Evolutionary conservation across 35 echinoderm and acorn worm genomes (phyloP), one percentile per base, ranked within the genome.

Genomic region (Patiria miniata): DNA sequence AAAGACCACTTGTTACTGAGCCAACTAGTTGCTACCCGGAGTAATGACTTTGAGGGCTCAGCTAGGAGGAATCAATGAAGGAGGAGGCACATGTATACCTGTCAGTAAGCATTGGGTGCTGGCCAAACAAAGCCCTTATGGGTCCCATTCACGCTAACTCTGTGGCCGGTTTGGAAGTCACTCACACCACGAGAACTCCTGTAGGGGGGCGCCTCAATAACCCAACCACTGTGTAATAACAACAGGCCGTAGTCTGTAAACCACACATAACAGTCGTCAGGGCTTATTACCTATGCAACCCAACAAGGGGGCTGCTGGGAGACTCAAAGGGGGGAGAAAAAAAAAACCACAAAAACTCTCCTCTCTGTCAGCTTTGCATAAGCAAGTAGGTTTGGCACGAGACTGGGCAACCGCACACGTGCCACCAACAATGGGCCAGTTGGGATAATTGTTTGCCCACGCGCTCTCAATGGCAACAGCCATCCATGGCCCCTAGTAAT

Each of bases 401-500:
- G 82, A 51, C 82, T 37, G 1, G 54, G 6, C 52, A 21, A 58
- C 53, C 55, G 36, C 29, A 84, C 53, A 58, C 82, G 82, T 84
- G 82, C 82, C 80, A 40, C 30, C 52, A 84, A 84, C 82, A 84
- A 84, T 84, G 82, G 82, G 54, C 52, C 53, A 53, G 53, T 58
- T 58, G 53, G 28, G 54, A 53, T 84, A 39, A 84, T 84, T 84
- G 82, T 84, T 84, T 84, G 82, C 53, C 36, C 52, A 36, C 52
- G 36, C 33, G 80, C 51, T 58, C 51, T 59, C 82, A 84, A 84
- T 84, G 57, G 57, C 82, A 84, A 84, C 57, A 84, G 52, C 82
- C 53, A 59, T 59, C 57, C 38, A 59, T 84, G 82, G 82, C 82
- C 82, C 21, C 19, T 84, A 58, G 82, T 84, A 84, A 84, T 84